Base-by-base conservation (phyloP, 2,113 vertebrate genomes). In the Nicator chloris region DNA sequence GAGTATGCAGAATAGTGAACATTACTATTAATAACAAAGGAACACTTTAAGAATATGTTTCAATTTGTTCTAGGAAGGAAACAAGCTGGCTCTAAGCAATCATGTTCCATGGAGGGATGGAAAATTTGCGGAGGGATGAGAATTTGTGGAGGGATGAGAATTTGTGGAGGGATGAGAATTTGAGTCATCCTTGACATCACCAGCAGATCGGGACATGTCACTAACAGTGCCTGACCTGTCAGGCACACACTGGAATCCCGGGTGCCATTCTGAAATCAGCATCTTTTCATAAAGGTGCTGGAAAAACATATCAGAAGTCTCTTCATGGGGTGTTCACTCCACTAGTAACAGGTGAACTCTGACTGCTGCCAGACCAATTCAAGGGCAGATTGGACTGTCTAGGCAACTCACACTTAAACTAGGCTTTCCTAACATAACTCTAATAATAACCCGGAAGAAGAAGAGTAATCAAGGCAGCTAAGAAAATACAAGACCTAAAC, bases 201-300 rank as follows among this genome's bases (percentile, higher is more conserved):
- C 20, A 63, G 45, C 31, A 69, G 70, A 49, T 1, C 0, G 0
- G 7, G 54, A 71, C 9, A 1, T 6, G 33, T 73, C 31, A 40
- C n/a, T 63, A 6, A 7, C 37, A 6, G 28, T 65, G 72, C 28
- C 40, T 65, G 50, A 73, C 22, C 11, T 26, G 11, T 13, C 10
- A 61, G 60, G 31, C 21, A 44, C 56, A 37, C 16, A 19, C 8
- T 66, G 47, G 70, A 64, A 66, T 70, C 19, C 31, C 39, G 85
- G 28, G 7, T 63, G 8, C 18, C 17, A 4, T 70, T 59, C 82
- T 84, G 39, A 60, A 82, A 87, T 73, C 28, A 49, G 9, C 1
- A 28, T 6, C 3, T 78, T 91, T 72, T 77, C 28, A 63, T 71
- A 57, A 61, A 61, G 11, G 6, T 15, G 27, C 9, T 86, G 61